Evolutionary conservation across 2,888 invertebrate species (phyloP), one percentile per base, ranked within the genome.

Genomic region (Eupeodes luniger): DNA sequence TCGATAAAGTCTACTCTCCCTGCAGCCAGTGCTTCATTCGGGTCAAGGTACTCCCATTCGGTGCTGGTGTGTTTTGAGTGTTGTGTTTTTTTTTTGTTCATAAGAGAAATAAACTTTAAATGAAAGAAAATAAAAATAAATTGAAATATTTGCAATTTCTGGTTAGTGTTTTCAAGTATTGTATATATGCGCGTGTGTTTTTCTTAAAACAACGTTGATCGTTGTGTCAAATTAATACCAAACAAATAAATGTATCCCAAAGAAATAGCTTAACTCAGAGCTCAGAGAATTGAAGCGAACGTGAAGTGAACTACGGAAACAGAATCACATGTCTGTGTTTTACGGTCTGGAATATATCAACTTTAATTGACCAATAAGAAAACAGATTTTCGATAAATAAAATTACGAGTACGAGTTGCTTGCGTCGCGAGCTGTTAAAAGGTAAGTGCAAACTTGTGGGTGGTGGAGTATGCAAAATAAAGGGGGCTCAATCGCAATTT

Each of bases 291-390:
- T 27, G 27, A 27, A 27, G 27, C 27, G 3, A 27, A n/a, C 40
- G 40, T 9, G 40, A 27, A 27, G 27, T 27, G 5, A 69, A 70
- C 14, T 40, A 47, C 9, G 55, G n/a, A 51, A 61, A 16, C 59
- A 34, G n/a, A 47, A n/a, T 47, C 47, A 19, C 5, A 36, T 40
- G 55, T 59, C 34, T 34, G 47, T 76, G 49, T 57, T 61, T 79
- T 70, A 66, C 44, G 49, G 19, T 75, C 79, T 69, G 83, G 83
- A 83, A 86, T 86, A 57, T 51, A 57, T 69, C 70, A 74, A 78
- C 53, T 72, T 72, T n/a, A 75, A 49, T 16, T 59, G 36, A 55
- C 40, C 59, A 76, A 70, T 19, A 44, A 62, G 40, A 40, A 82
- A 67, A 69, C 47, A 64, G 19, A 44, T 47, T 47, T 44, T 47